Percentiles rank a stretch among this genome's conserved stretches.
Conservation (phyloP, 2,113 vertebrate genomes). For the Lasiurus borealis region DNA sequence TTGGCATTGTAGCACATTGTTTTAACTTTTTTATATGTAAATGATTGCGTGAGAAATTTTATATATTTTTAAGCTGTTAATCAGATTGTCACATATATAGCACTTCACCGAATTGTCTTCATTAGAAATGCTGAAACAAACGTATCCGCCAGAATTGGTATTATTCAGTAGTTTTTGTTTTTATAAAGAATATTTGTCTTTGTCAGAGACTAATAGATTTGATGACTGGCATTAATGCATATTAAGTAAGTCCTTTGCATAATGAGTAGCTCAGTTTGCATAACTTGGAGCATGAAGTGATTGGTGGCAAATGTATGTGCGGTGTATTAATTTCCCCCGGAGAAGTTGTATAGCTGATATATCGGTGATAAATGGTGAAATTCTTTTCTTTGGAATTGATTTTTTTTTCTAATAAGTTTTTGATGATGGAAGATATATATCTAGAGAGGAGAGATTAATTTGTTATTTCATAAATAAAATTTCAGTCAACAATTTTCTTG, state of each 20-base stretch:
- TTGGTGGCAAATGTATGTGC: conserved; percentile 31
- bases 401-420: conserved; percentile 62
- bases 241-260: conserved; percentile 34
- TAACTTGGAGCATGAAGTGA: conserved; percentile 33
- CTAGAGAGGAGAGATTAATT: background rate
- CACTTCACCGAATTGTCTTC: conserved; percentile 16
- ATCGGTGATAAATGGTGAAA: conserved; percentile 57
- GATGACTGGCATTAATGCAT: conserved; percentile 44
- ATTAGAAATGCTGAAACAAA: conserved; percentile 57
- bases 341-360: conserved; percentile 47
- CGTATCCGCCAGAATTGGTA: conserved; percentile 55
- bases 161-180: conserved; percentile 28
- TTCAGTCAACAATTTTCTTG: conserved; percentile 64
- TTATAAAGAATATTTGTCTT: conserved; percentile 61
- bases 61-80: conserved; percentile 17
- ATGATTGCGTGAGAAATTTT: background rate
- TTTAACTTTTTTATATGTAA: conserved; percentile 10
- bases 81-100: conserved; percentile 23
- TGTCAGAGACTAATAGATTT: conserved; percentile 52
- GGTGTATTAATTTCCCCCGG: conserved; percentile 58
- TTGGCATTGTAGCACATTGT: background rate
- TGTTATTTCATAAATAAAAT: conserved; percentile 47
- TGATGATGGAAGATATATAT: background rate
- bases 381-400: conserved; percentile 60
- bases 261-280: background rate